phyloP scores from a whole-genome alignment of 2,797 vertebrate species.

The Schizopygopsis malacanthus region DNA sequence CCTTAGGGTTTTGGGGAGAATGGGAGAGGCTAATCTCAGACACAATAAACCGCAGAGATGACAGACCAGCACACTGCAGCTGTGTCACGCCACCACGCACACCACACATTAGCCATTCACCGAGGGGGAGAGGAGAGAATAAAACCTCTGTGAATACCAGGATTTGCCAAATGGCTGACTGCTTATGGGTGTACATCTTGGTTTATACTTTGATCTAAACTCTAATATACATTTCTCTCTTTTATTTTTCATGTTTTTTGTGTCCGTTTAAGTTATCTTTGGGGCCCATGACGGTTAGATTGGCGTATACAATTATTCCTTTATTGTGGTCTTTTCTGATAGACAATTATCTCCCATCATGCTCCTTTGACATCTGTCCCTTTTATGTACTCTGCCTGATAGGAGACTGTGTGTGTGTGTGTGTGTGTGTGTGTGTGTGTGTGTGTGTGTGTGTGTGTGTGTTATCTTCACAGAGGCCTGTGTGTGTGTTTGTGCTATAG shows the following conservation, averaged over 20 bases:
- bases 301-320: conserved; percentile 35
- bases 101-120: conserved; percentile 61
- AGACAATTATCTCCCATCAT: conserved; percentile 35
- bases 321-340: conserved; percentile 50
- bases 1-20: conserved; percentile 56
- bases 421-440: conserved; percentile 22
- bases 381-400: conserved; percentile 42
- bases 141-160: conserved; percentile 49
- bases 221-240: conserved; percentile 7
- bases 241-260: conserved; percentile 11
- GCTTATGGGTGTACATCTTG: conserved; percentile 32
- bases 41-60: conserved; percentile 59
- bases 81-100: conserved; percentile 50
- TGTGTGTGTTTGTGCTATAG: conserved; percentile 34
- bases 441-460: conserved; percentile 19
- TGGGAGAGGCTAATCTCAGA: conserved; percentile 58
- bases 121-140: conserved; percentile 53
- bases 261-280: conserved; percentile 27
- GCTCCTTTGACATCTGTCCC: conserved; percentile 51
- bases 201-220: conserved; percentile 32
- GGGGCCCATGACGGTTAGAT: conserved; percentile 2
- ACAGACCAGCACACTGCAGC: conserved; percentile 60
- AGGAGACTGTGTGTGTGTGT: conserved; percentile 4
- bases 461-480: conserved; percentile 18
- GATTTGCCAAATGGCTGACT: conserved; percentile 50